A percentile compares a stretch with the other conserved stretches of the same genome.
phyloP scores from a whole-genome alignment of 2,113 vertebrate genomes.

The Uria lomvia region DNA sequence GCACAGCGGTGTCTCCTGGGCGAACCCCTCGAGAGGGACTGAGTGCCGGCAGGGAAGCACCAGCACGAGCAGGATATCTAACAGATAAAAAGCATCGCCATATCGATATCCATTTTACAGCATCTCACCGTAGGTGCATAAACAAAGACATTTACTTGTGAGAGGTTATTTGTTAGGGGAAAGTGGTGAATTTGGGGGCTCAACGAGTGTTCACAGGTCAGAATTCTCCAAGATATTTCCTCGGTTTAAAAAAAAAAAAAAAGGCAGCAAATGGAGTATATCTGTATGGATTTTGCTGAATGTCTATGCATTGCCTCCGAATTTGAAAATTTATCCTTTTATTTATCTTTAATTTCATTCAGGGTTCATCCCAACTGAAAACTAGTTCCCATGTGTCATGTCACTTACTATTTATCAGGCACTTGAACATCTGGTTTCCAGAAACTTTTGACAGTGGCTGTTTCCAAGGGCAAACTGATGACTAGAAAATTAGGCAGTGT shows the following conservation, averaged over 20 bases:
- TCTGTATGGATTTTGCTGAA: not conserved
- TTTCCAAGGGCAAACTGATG: not conserved
- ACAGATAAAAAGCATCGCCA: not conserved
- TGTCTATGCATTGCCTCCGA: not conserved
- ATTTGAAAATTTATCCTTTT: not conserved
- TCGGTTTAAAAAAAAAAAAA: not conserved
- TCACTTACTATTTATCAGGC: not conserved
- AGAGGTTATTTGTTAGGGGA: not conserved
- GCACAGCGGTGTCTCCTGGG: conserved; percentile 71
- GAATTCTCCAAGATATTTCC: not conserved
- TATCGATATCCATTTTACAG: not conserved
- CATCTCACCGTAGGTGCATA: not conserved
- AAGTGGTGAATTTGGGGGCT: not conserved
- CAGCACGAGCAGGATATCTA: conserved; percentile 62
- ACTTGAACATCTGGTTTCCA: not conserved
- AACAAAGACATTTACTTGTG: not conserved
- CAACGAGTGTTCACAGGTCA: accelerated
- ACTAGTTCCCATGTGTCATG: not conserved
- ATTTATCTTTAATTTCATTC: not conserved
- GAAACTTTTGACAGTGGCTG: not conserved
- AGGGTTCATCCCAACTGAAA: not conserved
- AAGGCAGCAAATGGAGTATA: not conserved
- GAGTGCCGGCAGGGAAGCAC: conserved; percentile 7
- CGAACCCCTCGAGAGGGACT: conserved; percentile 73
- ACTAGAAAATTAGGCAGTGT: not conserved